Evolutionary conservation across 2,113 vertebrate species (phyloP).

Genomic region (Oncorhynchus masou): DNA sequence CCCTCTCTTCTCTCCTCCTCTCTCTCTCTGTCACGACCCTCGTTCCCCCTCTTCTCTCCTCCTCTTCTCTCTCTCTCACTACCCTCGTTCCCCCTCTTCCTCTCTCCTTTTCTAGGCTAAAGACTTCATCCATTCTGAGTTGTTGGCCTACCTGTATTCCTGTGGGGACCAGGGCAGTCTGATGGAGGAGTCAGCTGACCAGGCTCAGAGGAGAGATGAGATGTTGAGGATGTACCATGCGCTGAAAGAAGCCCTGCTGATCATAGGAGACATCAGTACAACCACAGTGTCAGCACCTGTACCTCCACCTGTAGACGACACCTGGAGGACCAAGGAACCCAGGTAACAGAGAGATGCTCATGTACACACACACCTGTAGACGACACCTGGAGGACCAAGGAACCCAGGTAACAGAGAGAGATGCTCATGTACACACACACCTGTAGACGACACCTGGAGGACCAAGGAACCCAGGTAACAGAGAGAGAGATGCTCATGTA

Average conservation of each 20-base stretch:
- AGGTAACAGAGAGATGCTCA: constrained; percentile 25
- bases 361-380: too few species aligned
- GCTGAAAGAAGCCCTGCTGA: constrained; percentile 81
- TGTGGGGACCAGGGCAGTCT: constrained; percentile 86
- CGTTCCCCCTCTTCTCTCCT: too few species aligned
- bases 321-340: constrained; percentile 78
- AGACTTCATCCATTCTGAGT: constrained; percentile 95
- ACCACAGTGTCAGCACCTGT: constrained; percentile 84
- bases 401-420: too few species aligned
- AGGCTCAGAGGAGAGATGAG: constrained; percentile 90
- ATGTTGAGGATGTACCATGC: constrained; percentile 95
- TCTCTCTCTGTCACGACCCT: too few species aligned
- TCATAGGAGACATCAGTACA: constrained; percentile 94
- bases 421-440: too few species aligned
- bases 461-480: too few species aligned
- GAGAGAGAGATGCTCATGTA: too few species aligned
- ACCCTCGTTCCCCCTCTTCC: too few species aligned
- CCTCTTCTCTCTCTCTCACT: too few species aligned
- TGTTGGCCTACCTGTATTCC: constrained; percentile 89
- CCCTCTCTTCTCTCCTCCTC: too few species aligned
- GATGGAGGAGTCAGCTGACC: constrained; percentile 93
- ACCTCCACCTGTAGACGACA: constrained; percentile 88
- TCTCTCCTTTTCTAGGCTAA: constrained; percentile 97
- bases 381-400: too few species aligned
- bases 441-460: too few species aligned